Conservation (phyloP, 2,888 invertebrate species). For the Mesorhabditis sp. region DNA sequence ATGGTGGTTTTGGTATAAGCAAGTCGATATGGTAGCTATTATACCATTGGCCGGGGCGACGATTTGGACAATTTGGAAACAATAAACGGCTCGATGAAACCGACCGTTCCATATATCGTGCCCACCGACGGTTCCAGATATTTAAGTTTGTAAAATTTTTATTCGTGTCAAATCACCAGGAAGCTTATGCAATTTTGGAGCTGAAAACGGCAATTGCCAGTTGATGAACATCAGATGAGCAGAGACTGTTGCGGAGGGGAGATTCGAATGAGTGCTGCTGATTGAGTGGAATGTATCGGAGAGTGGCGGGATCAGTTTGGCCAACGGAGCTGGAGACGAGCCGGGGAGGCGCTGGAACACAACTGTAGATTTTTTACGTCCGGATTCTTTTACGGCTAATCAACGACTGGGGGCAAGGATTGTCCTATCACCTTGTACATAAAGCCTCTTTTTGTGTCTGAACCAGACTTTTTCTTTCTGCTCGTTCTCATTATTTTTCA, state of each 20-base stretch:
- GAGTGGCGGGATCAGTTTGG: constrained; percentile 25
- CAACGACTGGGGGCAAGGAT: too few relatives aligned
- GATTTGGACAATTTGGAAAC: too few relatives aligned
- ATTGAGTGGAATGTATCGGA: constrained; percentile 31
- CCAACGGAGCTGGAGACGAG: constrained; percentile 10
- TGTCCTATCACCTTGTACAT: too few relatives aligned
- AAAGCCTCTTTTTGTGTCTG: neutral
- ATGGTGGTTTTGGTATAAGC: too few relatives aligned
- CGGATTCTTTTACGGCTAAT: too few relatives aligned
- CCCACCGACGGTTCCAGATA: too few relatives aligned
- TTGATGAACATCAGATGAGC: constrained; percentile 36
- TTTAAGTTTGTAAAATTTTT: neutral
- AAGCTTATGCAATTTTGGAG: neutral
- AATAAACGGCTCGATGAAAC: too few relatives aligned
- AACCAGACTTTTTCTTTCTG: too few relatives aligned
- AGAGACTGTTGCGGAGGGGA: constrained; percentile 31
- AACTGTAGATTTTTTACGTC: neutral
- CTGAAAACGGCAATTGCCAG: constrained; percentile 39
- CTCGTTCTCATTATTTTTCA: too few relatives aligned
- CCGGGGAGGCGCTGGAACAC: constrained; percentile 10
- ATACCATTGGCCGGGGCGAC: too few relatives aligned
- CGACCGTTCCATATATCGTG: too few relatives aligned
- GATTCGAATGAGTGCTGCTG: constrained; percentile 31
- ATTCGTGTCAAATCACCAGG: neutral
- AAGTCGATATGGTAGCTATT: too few relatives aligned